phyloP scores from a whole-genome alignment of 2,797 vertebrate species.

The Setipinna tenuifilis region DNA sequence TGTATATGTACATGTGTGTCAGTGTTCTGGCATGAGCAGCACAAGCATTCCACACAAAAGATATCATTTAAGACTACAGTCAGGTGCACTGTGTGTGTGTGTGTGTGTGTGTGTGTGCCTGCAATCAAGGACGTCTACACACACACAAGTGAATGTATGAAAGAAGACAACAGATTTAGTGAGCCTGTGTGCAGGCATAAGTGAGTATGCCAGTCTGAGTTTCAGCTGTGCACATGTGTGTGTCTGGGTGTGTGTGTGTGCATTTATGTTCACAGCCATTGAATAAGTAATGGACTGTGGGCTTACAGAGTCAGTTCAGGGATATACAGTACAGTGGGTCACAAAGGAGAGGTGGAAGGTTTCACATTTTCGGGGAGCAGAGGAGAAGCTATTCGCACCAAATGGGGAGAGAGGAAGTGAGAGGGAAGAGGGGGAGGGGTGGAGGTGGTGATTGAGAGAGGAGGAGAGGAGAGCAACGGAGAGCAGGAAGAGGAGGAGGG shows the following conservation, averaged over 20 bases:
- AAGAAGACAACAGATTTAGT: too few relatives aligned
- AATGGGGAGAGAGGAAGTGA: neutral
- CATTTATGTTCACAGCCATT: neutral
- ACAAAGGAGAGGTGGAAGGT: neutral
- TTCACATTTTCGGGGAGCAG: conserved; percentile 8
- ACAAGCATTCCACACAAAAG: too few relatives aligned
- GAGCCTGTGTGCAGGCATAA: too few relatives aligned
- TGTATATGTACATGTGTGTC: too few relatives aligned
- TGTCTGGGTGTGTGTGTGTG: neutral
- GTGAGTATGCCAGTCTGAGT: too few relatives aligned
- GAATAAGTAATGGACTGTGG: conserved; percentile 14
- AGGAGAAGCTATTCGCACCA: neutral
- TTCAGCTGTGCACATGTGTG: too few relatives aligned
- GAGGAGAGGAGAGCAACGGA: neutral
- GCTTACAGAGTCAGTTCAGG: neutral
- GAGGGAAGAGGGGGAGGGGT: neutral
- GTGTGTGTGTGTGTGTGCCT: too few relatives aligned
- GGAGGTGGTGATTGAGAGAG: neutral
- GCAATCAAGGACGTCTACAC: too few relatives aligned
- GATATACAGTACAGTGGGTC: neutral
- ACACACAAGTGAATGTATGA: too few relatives aligned
- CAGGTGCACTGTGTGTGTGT: too few relatives aligned
- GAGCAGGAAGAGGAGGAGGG: conserved; percentile 24
- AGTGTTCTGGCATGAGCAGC: too few relatives aligned
- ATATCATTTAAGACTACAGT: too few relatives aligned